Conservation (phyloP, 1,140 invertebrate genomes). For the Mercenaria mercenaria region DNA sequence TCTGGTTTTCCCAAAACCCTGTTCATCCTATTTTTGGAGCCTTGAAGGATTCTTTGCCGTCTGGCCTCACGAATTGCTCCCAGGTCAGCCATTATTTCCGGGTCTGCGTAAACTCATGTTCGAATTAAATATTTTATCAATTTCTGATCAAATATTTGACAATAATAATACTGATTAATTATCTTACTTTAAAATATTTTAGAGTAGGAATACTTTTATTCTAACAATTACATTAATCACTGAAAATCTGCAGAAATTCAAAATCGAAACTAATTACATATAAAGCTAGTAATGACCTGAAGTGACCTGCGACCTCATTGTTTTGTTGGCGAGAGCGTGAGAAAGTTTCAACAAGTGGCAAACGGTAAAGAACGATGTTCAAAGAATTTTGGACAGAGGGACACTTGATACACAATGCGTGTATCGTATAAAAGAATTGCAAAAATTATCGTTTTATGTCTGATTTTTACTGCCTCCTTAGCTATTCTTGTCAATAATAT, state of each 20-base stretch:
- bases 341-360: background rate
- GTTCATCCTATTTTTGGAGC: conserved; percentile 35
- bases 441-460: background rate
- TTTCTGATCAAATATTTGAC: background rate
- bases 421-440: background rate
- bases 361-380: background rate
- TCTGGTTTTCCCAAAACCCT: conserved; percentile 38
- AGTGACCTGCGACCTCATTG: background rate
- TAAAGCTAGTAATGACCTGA: background rate
- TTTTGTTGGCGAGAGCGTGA: background rate
- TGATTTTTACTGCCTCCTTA: background rate
- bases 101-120: background rate
- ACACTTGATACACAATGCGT: conserved; percentile 15
- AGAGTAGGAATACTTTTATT: too few species aligned
- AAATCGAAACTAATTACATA: background rate
- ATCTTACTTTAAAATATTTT: too few species aligned
- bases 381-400: too few species aligned
- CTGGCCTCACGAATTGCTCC: conserved; percentile 37
- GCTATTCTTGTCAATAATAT: background rate
- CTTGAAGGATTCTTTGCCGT: conserved; percentile 43
- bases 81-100: conserved; percentile 57
- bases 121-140: background rate
- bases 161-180: too few species aligned
- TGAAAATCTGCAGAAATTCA: background rate
- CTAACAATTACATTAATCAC: too few species aligned